Conservation (phyloP, 1,140 invertebrate species). For the Eupeodes corollae region DNA sequence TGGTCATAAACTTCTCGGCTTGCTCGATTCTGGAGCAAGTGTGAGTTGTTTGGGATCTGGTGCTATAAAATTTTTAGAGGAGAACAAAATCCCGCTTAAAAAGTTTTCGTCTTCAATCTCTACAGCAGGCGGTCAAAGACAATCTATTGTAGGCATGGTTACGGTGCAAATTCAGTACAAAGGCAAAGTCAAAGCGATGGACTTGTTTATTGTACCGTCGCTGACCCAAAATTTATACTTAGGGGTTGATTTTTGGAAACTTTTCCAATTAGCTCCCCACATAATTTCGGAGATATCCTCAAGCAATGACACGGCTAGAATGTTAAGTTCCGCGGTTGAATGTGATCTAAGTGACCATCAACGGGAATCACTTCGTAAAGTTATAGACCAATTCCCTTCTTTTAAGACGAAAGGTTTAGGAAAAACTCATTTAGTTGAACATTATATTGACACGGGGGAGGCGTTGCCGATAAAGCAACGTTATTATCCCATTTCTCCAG, state of each 20-base stretch:
- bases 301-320: background rate
- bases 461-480: too few species aligned
- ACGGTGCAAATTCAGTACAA: background rate
- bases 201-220: slow-evolving; percentile 2
- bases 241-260: slow-evolving; percentile 7
- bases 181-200: background rate
- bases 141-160: too few species aligned
- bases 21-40: background rate
- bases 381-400: slow-evolving; percentile 8
- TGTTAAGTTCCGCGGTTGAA: background rate
- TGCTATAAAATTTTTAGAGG: background rate
- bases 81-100: background rate
- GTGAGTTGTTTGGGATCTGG: background rate
- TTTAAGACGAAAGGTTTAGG: too few species aligned
- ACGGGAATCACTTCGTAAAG: background rate
- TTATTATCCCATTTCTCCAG: too few species aligned
- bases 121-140: slow-evolving; percentile 2
- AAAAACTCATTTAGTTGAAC: slow-evolving; percentile 12
- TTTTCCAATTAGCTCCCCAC: slow-evolving; percentile 7
- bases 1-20: background rate
- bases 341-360: background rate
- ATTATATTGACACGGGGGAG: too few species aligned
- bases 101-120: background rate
- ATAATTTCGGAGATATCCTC: background rate
- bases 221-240: slow-evolving; percentile 2